Conservation (phyloP, 2,888 invertebrate genomes). For the Hyalella azteca region DNA sequence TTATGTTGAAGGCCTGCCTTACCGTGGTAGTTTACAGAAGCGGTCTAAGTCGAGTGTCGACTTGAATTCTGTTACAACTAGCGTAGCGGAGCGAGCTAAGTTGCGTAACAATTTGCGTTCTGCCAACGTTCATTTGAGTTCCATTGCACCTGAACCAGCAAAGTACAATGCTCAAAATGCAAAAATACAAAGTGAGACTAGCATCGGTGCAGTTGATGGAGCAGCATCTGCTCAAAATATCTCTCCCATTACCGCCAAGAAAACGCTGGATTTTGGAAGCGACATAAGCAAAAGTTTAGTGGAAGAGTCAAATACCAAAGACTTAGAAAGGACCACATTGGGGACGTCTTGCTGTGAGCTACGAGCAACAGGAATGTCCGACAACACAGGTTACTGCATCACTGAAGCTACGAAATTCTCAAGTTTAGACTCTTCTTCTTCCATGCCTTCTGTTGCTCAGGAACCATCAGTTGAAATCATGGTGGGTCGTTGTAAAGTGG, state of each 20-base stretch:
- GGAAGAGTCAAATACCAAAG: no score
- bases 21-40: not conserved
- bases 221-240: no score
- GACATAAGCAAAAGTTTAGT: no score
- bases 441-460: not conserved
- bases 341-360: no score
- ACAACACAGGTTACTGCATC: not conserved
- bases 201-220: no score
- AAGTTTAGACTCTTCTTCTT: not conserved
- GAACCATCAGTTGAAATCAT: not conserved
- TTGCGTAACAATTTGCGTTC: slow-evolving; percentile 17
- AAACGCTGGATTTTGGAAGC: no score
- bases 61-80: not conserved
- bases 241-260: no score
- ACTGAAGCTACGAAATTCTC: slow-evolving; percentile 18
- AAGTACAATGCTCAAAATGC: not conserved
- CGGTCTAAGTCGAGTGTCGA: not conserved
- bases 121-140: not conserved
- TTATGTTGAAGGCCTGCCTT: not conserved
- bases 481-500: not conserved
- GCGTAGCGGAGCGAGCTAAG: not conserved
- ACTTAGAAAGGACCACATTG: no score
- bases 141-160: not conserved
- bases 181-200: no score
- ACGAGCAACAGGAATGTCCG: not conserved